Evolutionary conservation across 37 sponge, comb jelly and placozoan genomes (phyloP), one percentile per base, ranked within the genome.

Genomic region (Chondrilla cf. caribensis): DNA sequence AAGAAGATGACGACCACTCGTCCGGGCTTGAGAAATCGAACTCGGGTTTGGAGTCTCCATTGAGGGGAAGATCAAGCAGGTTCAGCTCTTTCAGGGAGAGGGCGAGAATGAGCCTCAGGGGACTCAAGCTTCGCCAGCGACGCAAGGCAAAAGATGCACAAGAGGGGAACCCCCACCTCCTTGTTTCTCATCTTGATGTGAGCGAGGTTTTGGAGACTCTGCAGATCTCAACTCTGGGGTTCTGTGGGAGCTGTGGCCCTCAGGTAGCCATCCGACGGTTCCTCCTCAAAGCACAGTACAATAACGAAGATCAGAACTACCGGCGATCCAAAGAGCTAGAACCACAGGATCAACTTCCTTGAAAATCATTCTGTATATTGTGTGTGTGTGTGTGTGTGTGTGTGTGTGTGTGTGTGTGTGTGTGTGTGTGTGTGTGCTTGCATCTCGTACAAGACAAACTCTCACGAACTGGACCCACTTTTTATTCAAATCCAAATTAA

Each of bases 71-170:
- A 22, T 4, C 3, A 38, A 73, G 25, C 24, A 41, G 76, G 0
- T 73, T 73, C 15, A 73, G 76, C 44, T 73, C 76, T 15, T 73
- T 73, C 44, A 73, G 76, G 25, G 36, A 73, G 76, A 73, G 7
- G 25, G 76, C 76, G 44, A 22, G 76, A 7, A 8, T 3, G 1
- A 73, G 76, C 76, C 76, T 73, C 1, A 38, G 42, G 15, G 76
- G 76, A 1, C 21, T 36, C 9, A 39, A 36, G 42, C 38, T 21
- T 2, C 38, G 41, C 2, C 41, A 42, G 42, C 19, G 36, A 18
- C 31, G 68, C 31, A 67, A 67, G 35, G 68, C 2, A 31, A 28
- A 67, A 33, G 32, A 67, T 1, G 2, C 35, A 31, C 35, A 33
- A 2, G 24, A 3, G 24, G 76, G 3, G 18, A 1, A 19, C 38